These are phyloP conservation scores for Porites australiensis DNA, from an alignment of 64 coral and sea anemone genomes.

Conservation along the genomic window DNA sequence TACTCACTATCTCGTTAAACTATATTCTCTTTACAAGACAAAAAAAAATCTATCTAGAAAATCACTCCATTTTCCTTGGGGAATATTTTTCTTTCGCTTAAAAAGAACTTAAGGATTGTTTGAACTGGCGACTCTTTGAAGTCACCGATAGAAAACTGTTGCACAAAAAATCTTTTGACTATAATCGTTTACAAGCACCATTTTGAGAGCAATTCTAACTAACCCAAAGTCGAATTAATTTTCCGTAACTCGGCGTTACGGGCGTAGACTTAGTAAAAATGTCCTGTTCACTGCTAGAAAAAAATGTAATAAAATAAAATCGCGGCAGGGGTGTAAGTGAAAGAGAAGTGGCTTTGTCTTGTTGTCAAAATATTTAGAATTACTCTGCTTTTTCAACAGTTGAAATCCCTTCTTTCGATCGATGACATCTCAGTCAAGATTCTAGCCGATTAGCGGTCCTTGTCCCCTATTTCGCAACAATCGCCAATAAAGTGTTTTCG, in stretches of 20 bases:
- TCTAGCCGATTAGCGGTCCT: conserved; percentile 15
- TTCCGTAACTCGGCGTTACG: neutral
- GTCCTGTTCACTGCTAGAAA: neutral
- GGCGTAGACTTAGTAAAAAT: neutral
- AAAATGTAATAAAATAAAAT: neutral
- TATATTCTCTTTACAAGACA: conserved; percentile 3
- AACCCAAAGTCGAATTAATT: neutral
- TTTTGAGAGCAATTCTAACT: neutral
- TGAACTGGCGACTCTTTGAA: conserved; percentile 27
- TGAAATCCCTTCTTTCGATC: neutral
- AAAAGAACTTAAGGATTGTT: neutral
- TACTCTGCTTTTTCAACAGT: conserved; percentile 36
- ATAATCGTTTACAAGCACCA: neutral
- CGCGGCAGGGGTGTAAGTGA: neutral
- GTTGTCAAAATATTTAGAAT: conserved; percentile 51
- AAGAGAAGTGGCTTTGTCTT: conserved; percentile 1
- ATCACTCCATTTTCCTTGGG: neutral
- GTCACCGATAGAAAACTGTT: conserved; percentile 22
- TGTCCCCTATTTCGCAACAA: neutral
- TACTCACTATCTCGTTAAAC: neutral
- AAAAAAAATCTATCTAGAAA: neutral
- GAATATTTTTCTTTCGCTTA: neutral
- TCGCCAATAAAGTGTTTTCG: neutral
- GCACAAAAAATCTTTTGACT: conserved; percentile 12
- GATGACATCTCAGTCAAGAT: conserved; percentile 36